Conservation (phyloP, 2,888 invertebrate genomes). For the Galerucella calmariensis region DNA sequence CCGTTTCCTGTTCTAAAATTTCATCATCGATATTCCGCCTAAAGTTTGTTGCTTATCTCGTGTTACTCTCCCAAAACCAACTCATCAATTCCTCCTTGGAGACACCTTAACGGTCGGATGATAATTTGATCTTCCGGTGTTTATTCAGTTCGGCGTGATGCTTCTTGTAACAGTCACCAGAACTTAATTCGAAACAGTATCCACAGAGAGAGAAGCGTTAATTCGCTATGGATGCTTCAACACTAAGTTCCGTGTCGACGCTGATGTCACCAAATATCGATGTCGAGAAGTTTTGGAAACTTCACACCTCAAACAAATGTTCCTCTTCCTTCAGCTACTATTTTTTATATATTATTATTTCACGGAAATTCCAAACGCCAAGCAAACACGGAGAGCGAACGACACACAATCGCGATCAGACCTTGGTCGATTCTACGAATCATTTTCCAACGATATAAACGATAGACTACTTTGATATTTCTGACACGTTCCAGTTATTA, state of each 20-base stretch:
- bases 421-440: conserved; percentile 36
- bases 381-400: neutral
- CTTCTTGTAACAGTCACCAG: conserved; percentile 36
- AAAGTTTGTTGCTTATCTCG: conserved; percentile 16
- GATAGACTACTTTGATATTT: conserved; percentile 45
- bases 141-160: conserved; percentile 39
- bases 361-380: neutral
- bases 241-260: neutral
- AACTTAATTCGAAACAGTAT: conserved; percentile 34
- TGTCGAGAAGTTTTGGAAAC: conserved; percentile 2
- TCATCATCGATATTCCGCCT: neutral
- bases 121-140: conserved; percentile 46
- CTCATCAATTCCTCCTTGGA: conserved; percentile 42
- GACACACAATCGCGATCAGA: conserved; percentile 16
- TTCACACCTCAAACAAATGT: neutral
- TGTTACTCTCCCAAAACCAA: conserved; percentile 22
- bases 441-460: conserved; percentile 48
- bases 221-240: conserved; percentile 40
- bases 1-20: neutral
- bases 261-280: neutral
- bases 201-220: conserved; percentile 37
- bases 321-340: no score
- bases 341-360: neutral
- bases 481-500: conserved; percentile 53
- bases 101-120: conserved; percentile 46